Evolutionary conservation across 1,140 invertebrate genomes (phyloP).

Genomic region (Asbolus verrucosus): DNA sequence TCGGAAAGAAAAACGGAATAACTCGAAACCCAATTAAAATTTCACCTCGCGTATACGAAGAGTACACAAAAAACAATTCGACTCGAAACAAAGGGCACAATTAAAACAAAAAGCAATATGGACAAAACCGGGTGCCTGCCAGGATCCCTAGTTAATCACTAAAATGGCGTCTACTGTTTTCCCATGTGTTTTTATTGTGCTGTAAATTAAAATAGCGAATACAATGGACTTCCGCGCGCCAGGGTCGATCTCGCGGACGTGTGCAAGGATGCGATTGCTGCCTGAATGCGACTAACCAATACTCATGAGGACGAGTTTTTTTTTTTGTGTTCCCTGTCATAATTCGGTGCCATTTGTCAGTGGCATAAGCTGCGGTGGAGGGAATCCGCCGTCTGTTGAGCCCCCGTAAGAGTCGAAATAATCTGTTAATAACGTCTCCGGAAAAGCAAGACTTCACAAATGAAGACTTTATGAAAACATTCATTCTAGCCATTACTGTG

Average conservation of each 20-base stretch:
- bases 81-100: slow-evolving; percentile 63
- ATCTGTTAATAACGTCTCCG: too few species aligned
- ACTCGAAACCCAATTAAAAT: slow-evolving; percentile 64
- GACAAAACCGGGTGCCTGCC: slow-evolving; percentile 61
- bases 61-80: slow-evolving; percentile 62
- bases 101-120: slow-evolving; percentile 65
- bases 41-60: slow-evolving; percentile 58
- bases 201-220: slow-evolving; percentile 66
- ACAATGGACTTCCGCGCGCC: slow-evolving; percentile 62
- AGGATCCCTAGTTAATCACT: slow-evolving; percentile 66
- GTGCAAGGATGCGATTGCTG: slow-evolving; percentile 58
- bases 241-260: slow-evolving; percentile 51
- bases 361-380: neutral
- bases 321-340: neutral
- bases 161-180: slow-evolving; percentile 67
- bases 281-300: slow-evolving; percentile 53
- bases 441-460: too few species aligned
- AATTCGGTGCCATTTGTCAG: slow-evolving; percentile 1
- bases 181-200: slow-evolving; percentile 67
- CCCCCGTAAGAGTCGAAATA: too few species aligned
- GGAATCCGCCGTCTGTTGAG: too few species aligned
- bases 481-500: too few species aligned
- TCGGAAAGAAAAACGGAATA: slow-evolving; percentile 56
- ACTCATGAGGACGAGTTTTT: slow-evolving; percentile 46
- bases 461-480: too few species aligned